Base-by-base conservation (phyloP, 2,888 invertebrate genomes). In the Diachrysia chrysitis region DNA sequence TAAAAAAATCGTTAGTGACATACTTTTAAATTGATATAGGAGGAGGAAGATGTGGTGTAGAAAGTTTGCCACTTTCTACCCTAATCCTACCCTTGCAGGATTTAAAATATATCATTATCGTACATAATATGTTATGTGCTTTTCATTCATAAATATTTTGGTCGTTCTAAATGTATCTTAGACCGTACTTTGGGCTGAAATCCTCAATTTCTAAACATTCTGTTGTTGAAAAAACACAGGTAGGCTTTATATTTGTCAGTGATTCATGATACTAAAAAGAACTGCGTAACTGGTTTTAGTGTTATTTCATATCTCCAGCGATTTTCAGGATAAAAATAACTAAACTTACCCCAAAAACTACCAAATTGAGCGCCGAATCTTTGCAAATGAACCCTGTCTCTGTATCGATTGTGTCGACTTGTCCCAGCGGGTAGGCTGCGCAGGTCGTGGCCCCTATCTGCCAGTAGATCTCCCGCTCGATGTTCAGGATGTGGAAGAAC, bases 401-500 rank as follows among this genome's bases (percentile, higher is more conserved):
- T 5, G 97, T 97, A 85, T 99, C 98, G 74, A 99, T 99, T 0
- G 99, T 99, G 87, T 99, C 99, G 42, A 99, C 98, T 92, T 98
- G 98, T 0, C 98, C 97, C 59, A 99, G 93, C 0, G 99, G 99
- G 93, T 99, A 99, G 0, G 99, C 99, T 0, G 99, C 99, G 90
- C 99, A 99, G 0, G 99, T 99, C 5, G 99, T 98, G 73, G 98
- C 98, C 0, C 98, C 99, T 79, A 99, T 98, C 90, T 99, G 99
- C 99, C 99, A 99, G 90, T 99, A 99, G 79, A 99, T 98, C 94
- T 99, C 99, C 35, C 99, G 94, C 89, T 99, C 99, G 72, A 99
- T 97, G 92, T 99, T 99, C 86, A 99, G 95, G 79, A 99, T 99
- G 87, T 99, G 99, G 87, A 99, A 99, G 93, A 99, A 99, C 96